phyloP scores from a whole-genome alignment of 2,888 invertebrate genomes.

The Aphodius granarius region DNA sequence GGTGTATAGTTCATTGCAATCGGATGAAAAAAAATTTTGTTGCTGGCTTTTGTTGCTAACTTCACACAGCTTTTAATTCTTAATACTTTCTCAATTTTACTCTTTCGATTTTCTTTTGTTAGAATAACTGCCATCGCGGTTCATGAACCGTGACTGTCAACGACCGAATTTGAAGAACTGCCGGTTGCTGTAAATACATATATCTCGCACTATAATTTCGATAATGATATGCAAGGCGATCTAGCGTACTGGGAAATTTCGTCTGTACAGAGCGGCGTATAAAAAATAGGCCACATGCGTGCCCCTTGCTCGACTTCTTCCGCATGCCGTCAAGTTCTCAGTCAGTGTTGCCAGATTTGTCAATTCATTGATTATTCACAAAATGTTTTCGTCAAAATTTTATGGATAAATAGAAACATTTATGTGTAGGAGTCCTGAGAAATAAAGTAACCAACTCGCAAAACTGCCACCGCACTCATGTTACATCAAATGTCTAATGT shows the following conservation, averaged over 20 bases:
- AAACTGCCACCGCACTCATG: too few relatives aligned
- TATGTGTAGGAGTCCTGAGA: too few relatives aligned
- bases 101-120: background rate
- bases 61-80: background rate
- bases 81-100: background rate
- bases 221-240: background rate
- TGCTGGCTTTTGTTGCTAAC: too few relatives aligned
- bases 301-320: background rate
- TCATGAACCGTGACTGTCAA: background rate
- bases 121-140: background rate
- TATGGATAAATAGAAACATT: too few relatives aligned
- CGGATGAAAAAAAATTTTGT: too few relatives aligned
- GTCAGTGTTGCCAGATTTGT: too few relatives aligned
- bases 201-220: background rate
- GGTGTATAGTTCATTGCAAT: too few relatives aligned
- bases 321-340: too few relatives aligned
- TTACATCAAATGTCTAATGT: too few relatives aligned
- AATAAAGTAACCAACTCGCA: too few relatives aligned
- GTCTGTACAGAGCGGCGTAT: background rate
- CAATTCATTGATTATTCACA: too few relatives aligned
- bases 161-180: background rate
- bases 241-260: background rate
- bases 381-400: too few relatives aligned
- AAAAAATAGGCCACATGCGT: background rate
- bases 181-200: background rate